A percentile compares a stretch with the other conserved stretches of the same genome.
These are phyloP conservation scores for Lucilia cuprina DNA, from an alignment of 1,140 invertebrate genomes.

Conservation along the genomic window DNA sequence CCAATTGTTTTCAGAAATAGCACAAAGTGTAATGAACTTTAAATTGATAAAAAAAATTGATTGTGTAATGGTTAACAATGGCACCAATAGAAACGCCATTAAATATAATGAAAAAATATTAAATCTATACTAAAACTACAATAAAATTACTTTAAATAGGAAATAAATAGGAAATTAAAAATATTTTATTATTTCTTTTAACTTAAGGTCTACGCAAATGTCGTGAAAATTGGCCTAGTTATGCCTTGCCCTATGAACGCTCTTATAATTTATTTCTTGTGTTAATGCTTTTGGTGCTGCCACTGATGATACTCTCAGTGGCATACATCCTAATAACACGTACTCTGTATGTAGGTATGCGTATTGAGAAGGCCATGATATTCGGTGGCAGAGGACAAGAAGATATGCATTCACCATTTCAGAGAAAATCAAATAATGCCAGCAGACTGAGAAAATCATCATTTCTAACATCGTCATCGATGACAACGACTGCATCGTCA, in stretches of 20 bases:
- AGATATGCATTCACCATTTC: neutral
- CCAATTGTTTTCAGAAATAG: too few species aligned
- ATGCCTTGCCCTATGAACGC: constrained; percentile 68
- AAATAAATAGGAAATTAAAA: too few species aligned
- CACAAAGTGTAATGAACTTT: neutral
- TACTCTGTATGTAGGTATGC: constrained; percentile 74
- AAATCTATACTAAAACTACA: too few species aligned
- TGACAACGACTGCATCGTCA: constrained; percentile 1
- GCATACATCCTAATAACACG: constrained; percentile 78
- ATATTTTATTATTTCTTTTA: constrained; percentile 30
- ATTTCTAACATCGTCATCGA: neutral
- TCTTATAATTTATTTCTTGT: constrained; percentile 80
- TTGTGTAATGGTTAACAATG: neutral
- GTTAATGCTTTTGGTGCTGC: constrained; percentile 74
- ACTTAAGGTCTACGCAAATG: constrained; percentile 70
- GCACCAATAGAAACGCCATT: too few species aligned
- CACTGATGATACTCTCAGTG: constrained; percentile 77
- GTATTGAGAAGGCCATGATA: constrained; percentile 62
- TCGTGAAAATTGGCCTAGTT: constrained; percentile 74
- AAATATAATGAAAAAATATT: too few species aligned
- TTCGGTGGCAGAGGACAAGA: constrained; percentile 36
- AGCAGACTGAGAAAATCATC: neutral
- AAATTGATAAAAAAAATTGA: neutral
- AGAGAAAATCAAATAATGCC: neutral
- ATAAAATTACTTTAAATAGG: too few species aligned